Evolutionary conservation across 2,888 invertebrate genomes (phyloP), one percentile per base, ranked within the genome.

Genomic region (Erpobdella octoculata): DNA sequence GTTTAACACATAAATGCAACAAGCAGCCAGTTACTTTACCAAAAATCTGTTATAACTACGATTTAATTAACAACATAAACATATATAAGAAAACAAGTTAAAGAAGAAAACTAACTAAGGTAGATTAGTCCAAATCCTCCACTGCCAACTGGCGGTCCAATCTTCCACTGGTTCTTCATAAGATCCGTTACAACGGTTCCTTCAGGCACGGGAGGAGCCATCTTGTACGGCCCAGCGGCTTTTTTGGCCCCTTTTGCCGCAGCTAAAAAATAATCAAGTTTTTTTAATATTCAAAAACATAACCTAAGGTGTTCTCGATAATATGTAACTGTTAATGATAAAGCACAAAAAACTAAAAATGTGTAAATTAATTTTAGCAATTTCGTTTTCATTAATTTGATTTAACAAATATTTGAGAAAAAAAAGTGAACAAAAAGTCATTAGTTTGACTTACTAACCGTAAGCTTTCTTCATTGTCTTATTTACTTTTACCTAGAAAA

Each of bases 121-220:
- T 95, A 95, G 78, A 95, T 93, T 82, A 92, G 91, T 0, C 95
- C 95, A 82, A 95, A 95, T 15, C 95, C 95, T 0, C 95, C 95
- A 72, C 89, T 78, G 31, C 94, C 95, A 73, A 95, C 91, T 0
- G 93, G 89, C 18, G 88, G 87, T 0, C 93, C 93, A 72, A 95
- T 86, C 76, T 88, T 88, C 94, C 94, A 96, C 80, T 89, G 36
- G 89, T 80, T 91, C 89, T 80, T 92, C 91, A 15, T 85, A 82
- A 89, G 82, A 83, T 94, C 93, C 48, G 86, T 87, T 48, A 96
- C 84, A 70, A 92, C 83, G 82, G 90, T 90, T 8, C 93, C 93
- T 65, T 84, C 80, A 5, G 89, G 88, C 76, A 92, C 87, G 21
- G 88, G 72, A n/a, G 77, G 78, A 15, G 81, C 77, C 36, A 82